phyloP scores from a whole-genome alignment of 2,888 invertebrate genomes.

The Melikaiella ostensackeni region DNA sequence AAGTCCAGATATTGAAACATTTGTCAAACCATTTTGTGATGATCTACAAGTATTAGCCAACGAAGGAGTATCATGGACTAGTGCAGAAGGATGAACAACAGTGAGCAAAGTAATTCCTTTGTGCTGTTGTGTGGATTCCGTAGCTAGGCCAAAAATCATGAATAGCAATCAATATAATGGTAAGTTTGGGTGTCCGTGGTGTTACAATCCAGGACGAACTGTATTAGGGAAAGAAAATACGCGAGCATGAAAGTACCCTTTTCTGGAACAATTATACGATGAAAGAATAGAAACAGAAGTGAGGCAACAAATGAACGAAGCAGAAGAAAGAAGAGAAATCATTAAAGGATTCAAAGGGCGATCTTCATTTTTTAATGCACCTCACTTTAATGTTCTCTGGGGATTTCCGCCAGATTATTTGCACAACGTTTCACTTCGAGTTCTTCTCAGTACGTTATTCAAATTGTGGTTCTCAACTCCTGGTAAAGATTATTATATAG shows the following conservation, averaged over 20 bases:
- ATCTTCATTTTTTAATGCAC: slow-evolving; percentile 9
- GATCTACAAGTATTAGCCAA: slow-evolving; percentile 2
- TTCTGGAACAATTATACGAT: too few relatives aligned
- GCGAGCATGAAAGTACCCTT: slow-evolving; percentile 6
- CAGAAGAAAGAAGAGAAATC: too few relatives aligned
- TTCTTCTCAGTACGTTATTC: background rate
- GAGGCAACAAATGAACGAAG: too few relatives aligned
- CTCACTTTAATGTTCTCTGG: slow-evolving; percentile 32
- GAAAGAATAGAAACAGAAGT: too few relatives aligned
- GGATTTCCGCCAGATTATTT: slow-evolving; percentile 38
- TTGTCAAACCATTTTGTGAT: slow-evolving; percentile 22
- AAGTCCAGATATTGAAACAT: slow-evolving; percentile 14
- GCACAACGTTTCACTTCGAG: slow-evolving; percentile 16
- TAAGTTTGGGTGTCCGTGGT: slow-evolving; percentile 34
- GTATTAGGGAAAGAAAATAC: background rate
- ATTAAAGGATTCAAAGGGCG: slow-evolving; percentile 29
- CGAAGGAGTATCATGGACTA: slow-evolving; percentile 31
- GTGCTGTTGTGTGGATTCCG: slow-evolving; percentile 25
- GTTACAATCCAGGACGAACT: slow-evolving; percentile 26
- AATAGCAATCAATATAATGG: slow-evolving; percentile 37
- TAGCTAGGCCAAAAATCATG: slow-evolving; percentile 39
- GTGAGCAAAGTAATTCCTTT: slow-evolving; percentile 25
- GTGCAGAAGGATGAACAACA: background rate
- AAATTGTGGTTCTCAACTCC: too few relatives aligned
- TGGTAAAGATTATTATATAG: too few relatives aligned